Evolutionary conservation across 1,140 invertebrate species (phyloP), one percentile per base, ranked within the genome.

Genomic region (Plectrocnemia conspersa): DNA sequence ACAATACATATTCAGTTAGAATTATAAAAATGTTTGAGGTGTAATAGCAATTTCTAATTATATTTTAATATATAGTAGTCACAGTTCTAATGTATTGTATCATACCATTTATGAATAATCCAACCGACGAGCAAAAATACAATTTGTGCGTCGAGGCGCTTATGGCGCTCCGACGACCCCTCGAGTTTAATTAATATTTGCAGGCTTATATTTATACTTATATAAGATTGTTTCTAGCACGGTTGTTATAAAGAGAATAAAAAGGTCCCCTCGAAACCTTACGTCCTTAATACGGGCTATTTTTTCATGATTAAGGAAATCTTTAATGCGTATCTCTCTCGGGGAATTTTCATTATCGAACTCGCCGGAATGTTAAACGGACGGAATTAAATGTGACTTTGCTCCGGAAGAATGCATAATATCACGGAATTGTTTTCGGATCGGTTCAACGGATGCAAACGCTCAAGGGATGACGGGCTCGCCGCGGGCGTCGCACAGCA

Each of bases 161-260:
- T 55, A 48, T 55, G 54, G 42, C 41, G 41, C 16, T 35, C 7
- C 23, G 36, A 22, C 41, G n/a, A 45, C 44, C 11, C 19, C 19
- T 10, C 29, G n/a, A 52, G 40, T 57, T 57, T 57, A 57, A 57
- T 57, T 57, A 57, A 57, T 57, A 57, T 57, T 57, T 57, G 48
- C 48, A 25, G 55, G 55, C 55, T 57, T 57, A 56, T 56, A 56
- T 56, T 49, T 56, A 56, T 50, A 56, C 46, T 56, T 54, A 45
- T 46, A 45, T 56, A 50, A 49, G 54, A 56, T 50, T 56, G 54
- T 56, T 49, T 41, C 46, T 48, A 56, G 54, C 54, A 32, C 35
- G 45, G 54, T 32, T 42, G 54, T 56, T 49, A 56, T 56, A 56
- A 46, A 19, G 42, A 55, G 53, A 55, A 48, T 55, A 55, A 48